Evolutionary conservation across 1,140 invertebrate genomes (phyloP).

Genomic region (Tenebrio molitor): DNA sequence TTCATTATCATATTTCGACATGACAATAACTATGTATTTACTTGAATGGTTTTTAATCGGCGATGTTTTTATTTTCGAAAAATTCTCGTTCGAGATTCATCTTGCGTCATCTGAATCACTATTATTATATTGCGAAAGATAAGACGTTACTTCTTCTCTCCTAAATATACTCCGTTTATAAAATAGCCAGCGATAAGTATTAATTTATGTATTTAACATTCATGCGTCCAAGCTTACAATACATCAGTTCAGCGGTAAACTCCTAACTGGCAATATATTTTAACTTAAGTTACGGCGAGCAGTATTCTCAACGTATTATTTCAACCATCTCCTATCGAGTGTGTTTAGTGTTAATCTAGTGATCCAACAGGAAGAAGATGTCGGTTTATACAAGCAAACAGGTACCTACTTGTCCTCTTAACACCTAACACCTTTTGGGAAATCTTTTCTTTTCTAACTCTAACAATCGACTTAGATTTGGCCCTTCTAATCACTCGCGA

Average conservation of each 20-base stretch:
- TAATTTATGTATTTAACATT: conserved; percentile 44
- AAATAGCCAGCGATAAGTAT: conserved; percentile 38
- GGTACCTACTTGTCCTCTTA: too few species aligned
- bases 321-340: conserved; percentile 11
- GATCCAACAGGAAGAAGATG: conserved; percentile 27
- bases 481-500: too few species aligned
- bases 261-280: conserved; percentile 23
- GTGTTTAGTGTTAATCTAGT: conserved; percentile 16
- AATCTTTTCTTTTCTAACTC: too few species aligned
- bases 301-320: conserved; percentile 28
- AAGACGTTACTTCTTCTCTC: conserved; percentile 29
- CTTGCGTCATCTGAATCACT: conserved; percentile 41
- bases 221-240: conserved; percentile 39
- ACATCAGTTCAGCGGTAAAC: conserved; percentile 38
- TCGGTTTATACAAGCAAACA: conserved; percentile 49
- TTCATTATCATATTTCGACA: conserved; percentile 54
- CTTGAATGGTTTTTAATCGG: conserved; percentile 9
- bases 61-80: conserved; percentile 34
- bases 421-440: too few species aligned
- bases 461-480: too few species aligned
- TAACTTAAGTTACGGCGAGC: conserved; percentile 8
- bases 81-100: conserved; percentile 39
- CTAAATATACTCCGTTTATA: conserved; percentile 41
- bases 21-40: conserved; percentile 22
- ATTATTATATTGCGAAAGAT: conserved; percentile 42